Conservation (phyloP, 2,888 invertebrate genomes). For the Pachymerium ferrugineum region DNA sequence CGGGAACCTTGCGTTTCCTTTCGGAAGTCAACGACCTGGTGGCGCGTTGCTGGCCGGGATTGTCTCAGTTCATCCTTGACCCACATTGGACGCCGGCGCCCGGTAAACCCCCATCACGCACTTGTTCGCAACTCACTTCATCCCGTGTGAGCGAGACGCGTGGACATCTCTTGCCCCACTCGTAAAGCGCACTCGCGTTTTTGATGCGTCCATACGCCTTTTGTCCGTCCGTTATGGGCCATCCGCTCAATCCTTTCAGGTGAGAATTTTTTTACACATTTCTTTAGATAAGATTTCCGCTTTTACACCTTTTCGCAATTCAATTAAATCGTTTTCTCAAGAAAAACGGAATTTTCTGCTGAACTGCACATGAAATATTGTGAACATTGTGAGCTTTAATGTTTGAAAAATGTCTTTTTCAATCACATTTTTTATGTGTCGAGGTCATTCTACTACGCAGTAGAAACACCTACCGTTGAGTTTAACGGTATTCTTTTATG, state of each 20-base stretch:
- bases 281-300: no score
- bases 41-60: constrained; percentile 20
- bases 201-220: constrained; percentile 8
- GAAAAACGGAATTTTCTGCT: neutral
- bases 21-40: constrained; percentile 28
- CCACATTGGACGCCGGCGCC: neutral
- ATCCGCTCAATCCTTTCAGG: neutral
- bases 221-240: neutral
- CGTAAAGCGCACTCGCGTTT: neutral
- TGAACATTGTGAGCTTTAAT: no score
- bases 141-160: constrained; percentile 7
- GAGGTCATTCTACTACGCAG: no score
- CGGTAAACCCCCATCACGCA: constrained; percentile 11
- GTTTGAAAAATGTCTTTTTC: no score
- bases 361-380: no score
- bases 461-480: no score
- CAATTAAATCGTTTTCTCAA: no score
- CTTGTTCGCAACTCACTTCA: constrained; percentile 11
- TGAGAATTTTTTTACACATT: neutral
- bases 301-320: no score
- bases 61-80: constrained; percentile 27
- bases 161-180: constrained; percentile 14
- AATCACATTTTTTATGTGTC: no score
- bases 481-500: no score
- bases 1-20: constrained; percentile 29